These are phyloP conservation scores for Danio kyathit DNA, from an alignment of 2,797 vertebrate genomes.

Conservation along the genomic window DNA sequence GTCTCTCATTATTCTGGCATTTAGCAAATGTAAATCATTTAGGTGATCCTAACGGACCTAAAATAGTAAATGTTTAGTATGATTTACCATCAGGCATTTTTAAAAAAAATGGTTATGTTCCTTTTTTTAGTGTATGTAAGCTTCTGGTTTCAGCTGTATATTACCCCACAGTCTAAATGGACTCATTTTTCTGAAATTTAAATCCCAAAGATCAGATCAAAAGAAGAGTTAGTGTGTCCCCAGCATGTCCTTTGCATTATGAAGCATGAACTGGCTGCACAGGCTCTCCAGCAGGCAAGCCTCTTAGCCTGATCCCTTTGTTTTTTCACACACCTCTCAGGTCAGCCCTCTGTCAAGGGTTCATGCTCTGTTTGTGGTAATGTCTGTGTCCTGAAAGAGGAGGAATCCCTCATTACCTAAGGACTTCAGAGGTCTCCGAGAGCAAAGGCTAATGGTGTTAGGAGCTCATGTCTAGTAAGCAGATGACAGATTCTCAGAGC, in stretches of 20 bases:
- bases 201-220: not conserved
- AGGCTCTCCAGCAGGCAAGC: conserved; percentile 28
- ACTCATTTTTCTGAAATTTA: not conserved
- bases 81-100: too few relatives aligned
- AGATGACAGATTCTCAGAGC: conserved; percentile 46
- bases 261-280: not conserved
- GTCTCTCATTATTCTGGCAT: too few relatives aligned
- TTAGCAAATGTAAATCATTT: too few relatives aligned
- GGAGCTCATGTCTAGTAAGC: conserved; percentile 60
- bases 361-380: not conserved
- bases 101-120: too few relatives aligned
- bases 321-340: conserved; percentile 24
- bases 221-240: not conserved
- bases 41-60: too few relatives aligned
- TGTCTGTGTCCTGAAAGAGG: conserved; percentile 6
- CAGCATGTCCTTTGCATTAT: not conserved
- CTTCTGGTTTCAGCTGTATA: too few relatives aligned
- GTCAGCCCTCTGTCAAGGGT: conserved; percentile 11
- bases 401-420: conserved; percentile 39
- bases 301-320: conserved; percentile 40
- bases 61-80: too few relatives aligned
- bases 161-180: not conserved
- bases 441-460: conserved; percentile 61
- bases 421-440: conserved; percentile 42
- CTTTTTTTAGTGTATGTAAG: too few relatives aligned